phyloP scores from a whole-genome alignment of 2,888 invertebrate genomes.

The Amblyjoppa proteus region DNA sequence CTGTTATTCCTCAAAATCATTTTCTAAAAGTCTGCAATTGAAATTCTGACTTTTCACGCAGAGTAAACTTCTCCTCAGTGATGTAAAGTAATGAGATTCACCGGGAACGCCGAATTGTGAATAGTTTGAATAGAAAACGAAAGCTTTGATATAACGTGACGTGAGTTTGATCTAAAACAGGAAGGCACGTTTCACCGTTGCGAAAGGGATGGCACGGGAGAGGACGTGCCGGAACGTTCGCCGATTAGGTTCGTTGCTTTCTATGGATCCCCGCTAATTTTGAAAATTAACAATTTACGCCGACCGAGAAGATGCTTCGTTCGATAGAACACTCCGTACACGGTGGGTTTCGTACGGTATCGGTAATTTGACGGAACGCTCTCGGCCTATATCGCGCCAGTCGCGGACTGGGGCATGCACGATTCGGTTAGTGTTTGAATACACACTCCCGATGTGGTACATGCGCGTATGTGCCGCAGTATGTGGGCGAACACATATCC shows the following conservation, averaged over 20 bases:
- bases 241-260: constrained; percentile 34
- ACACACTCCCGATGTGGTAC: constrained; percentile 9
- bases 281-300: constrained; percentile 44
- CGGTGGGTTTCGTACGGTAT: constrained; percentile 43
- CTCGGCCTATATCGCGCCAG: constrained; percentile 21
- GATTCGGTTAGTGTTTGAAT: constrained; percentile 21
- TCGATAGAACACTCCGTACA: constrained; percentile 11
- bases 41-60: too few relatives aligned
- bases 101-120: not conserved
- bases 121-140: constrained; percentile 11
- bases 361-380: constrained; percentile 35
- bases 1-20: too few relatives aligned
- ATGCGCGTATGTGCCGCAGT: not conserved
- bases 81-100: not conserved
- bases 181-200: constrained; percentile 2
- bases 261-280: constrained; percentile 45
- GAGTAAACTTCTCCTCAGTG: too few relatives aligned
- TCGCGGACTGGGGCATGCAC: constrained; percentile 16
- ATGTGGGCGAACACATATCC: not conserved
- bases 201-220: constrained; percentile 13
- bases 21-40: too few relatives aligned
- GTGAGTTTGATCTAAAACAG: constrained; percentile 10
- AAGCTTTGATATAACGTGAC: not conserved
- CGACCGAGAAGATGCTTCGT: constrained; percentile 4
- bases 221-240: constrained; percentile 3